A percentile compares a stretch with the other conserved stretches of the same genome.
Evolutionary conservation across 2,888 invertebrate species (phyloP).

Genomic region (Ferrisia virgata): DNA sequence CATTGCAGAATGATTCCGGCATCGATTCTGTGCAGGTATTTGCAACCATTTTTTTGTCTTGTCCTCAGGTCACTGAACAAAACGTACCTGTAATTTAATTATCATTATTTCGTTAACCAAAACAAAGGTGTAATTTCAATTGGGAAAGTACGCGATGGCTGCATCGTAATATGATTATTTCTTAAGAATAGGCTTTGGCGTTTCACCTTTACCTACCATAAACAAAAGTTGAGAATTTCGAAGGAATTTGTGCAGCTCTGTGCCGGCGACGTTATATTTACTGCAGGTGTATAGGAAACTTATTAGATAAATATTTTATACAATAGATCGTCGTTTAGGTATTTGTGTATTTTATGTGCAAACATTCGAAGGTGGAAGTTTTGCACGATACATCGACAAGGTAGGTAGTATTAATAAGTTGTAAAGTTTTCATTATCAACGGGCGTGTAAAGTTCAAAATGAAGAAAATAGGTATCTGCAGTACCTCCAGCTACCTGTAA

Average conservation of each 20-base stretch:
- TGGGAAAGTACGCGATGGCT: not conserved
- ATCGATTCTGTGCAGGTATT: conserved; percentile 69
- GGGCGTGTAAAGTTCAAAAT: not conserved
- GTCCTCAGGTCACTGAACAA: no score
- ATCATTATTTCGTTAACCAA: no score
- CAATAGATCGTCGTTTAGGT: no score
- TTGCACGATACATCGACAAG: not conserved
- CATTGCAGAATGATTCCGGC: conserved; percentile 60
- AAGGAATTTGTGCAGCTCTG: not conserved
- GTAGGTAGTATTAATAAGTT: not conserved
- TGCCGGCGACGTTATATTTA: not conserved
- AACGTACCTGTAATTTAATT: no score
- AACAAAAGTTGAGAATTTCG: not conserved
- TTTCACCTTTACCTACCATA: not conserved
- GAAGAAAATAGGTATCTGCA: not conserved
- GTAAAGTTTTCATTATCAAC: not conserved
- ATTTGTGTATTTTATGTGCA: not conserved
- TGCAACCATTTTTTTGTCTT: not conserved
- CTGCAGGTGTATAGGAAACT: not conserved
- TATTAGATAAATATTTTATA: not conserved
- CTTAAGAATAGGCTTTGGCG: not conserved
- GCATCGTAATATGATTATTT: not conserved
- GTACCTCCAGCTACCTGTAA: no score
- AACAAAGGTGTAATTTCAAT: no score
- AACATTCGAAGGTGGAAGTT: not conserved